phyloP scores from a whole-genome alignment of 2,797 vertebrate species.

The Picus viridis region DNA sequence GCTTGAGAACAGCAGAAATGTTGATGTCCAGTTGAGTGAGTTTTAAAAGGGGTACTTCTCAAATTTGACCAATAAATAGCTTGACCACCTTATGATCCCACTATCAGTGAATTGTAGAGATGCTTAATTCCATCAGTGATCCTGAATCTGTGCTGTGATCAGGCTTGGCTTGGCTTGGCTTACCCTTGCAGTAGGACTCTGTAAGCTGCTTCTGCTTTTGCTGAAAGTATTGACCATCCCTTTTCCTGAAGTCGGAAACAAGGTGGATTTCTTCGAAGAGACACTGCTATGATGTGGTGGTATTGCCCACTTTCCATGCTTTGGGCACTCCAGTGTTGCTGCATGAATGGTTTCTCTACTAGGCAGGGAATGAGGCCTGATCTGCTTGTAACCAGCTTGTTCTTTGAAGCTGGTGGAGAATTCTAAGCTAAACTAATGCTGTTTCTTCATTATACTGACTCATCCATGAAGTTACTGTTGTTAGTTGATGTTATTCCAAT shows the following conservation, averaged over 20 bases:
- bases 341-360: neutral
- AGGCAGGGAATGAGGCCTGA: neutral
- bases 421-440: neutral
- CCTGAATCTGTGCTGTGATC: neutral
- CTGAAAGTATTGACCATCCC: neutral
- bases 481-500: neutral
- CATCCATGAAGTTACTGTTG: neutral
- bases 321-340: neutral
- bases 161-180: neutral
- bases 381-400: neutral
- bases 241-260: neutral
- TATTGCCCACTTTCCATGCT: fast-evolving
- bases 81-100: neutral
- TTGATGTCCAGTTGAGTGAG: neutral
- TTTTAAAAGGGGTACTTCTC: neutral
- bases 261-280: fast-evolving
- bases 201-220: neutral
- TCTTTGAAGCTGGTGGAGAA: neutral
- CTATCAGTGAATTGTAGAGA: neutral
- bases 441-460: neutral
- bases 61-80: neutral
- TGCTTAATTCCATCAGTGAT: neutral
- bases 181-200: neutral
- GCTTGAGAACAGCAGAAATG: neutral
- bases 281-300: fast-evolving